Evolutionary conservation across 2,797 vertebrate genomes (phyloP).

Genomic region (Hippoglossus hippoglossus): DNA sequence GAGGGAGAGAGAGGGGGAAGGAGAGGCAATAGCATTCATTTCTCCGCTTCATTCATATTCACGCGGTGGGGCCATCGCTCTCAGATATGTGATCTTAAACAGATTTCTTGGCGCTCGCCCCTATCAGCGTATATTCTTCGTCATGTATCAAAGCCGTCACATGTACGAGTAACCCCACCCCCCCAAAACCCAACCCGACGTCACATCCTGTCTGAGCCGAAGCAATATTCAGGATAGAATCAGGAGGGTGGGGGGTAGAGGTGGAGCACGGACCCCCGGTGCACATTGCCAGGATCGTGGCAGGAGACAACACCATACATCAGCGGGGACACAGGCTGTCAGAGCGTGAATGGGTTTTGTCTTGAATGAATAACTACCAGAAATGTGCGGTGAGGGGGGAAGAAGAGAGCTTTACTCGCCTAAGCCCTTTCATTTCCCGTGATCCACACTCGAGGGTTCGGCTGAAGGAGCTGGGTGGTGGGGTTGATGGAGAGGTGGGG

Average conservation of each 20-base stretch:
- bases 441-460: conserved; percentile 79
- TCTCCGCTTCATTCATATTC: conserved; percentile 80
- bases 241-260: background rate
- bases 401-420: conserved; percentile 77
- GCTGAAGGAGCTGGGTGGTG: conserved; percentile 21
- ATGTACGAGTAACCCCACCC: conserved; percentile 57
- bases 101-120: conserved; percentile 72
- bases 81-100: conserved; percentile 77
- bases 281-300: conserved; percentile 62
- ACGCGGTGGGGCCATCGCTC: conserved; percentile 69
- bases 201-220: conserved; percentile 65
- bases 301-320: conserved; percentile 78
- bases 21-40: conserved; percentile 69
- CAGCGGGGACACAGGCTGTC: conserved; percentile 81
- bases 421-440: conserved; percentile 82
- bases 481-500: background rate
- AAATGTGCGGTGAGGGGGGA: conserved; percentile 75
- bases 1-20: conserved; percentile 8
- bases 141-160: conserved; percentile 79
- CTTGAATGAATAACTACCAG: conserved; percentile 87
- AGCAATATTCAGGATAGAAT: conserved; percentile 47
- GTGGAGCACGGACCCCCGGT: conserved; percentile 38
- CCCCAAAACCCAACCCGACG: conserved; percentile 32
- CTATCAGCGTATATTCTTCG: conserved; percentile 78
- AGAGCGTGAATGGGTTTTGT: conserved; percentile 86